phyloP scores from a whole-genome alignment of 2,888 invertebrate genomes.

The Dendrolimus pini region DNA sequence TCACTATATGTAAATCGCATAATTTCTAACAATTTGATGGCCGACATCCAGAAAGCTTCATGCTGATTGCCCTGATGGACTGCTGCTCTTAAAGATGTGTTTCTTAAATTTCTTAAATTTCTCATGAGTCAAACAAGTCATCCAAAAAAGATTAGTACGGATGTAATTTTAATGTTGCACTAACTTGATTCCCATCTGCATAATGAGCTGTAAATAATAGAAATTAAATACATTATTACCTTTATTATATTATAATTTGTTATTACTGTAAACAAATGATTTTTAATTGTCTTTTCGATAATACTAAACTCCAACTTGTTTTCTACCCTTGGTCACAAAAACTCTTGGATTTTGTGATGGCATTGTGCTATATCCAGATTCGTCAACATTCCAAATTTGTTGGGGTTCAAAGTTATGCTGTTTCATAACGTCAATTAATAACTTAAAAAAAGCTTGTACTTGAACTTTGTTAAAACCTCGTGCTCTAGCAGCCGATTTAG shows the following conservation, averaged over 20 bases:
- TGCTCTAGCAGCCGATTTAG: constrained; percentile 15
- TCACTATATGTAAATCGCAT: no score
- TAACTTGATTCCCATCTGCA: no score
- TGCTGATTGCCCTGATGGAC: no score
- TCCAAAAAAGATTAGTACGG: neutral
- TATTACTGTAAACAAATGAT: neutral
- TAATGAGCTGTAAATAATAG: neutral
- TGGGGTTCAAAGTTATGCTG: constrained; percentile 4
- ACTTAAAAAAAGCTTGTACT: constrained; percentile 10
- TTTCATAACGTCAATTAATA: constrained; percentile 1
- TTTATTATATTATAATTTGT: neutral
- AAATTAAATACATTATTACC: neutral
- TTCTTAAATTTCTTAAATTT: no score
- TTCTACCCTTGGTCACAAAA: constrained; percentile 17
- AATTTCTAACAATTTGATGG: no score
- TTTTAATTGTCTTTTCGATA: constrained; percentile 5
- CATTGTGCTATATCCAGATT: constrained; percentile 13
- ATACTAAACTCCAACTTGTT: constrained; percentile 23
- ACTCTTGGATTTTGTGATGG: constrained; percentile 17
- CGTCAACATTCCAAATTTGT: constrained; percentile 4
- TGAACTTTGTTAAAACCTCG: constrained; percentile 10
- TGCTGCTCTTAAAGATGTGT: no score
- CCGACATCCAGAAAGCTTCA: no score
- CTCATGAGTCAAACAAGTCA: neutral
- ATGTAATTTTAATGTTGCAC: no score